Conservation (phyloP, 2,888 invertebrate species). For the Diaphora mendica region DNA sequence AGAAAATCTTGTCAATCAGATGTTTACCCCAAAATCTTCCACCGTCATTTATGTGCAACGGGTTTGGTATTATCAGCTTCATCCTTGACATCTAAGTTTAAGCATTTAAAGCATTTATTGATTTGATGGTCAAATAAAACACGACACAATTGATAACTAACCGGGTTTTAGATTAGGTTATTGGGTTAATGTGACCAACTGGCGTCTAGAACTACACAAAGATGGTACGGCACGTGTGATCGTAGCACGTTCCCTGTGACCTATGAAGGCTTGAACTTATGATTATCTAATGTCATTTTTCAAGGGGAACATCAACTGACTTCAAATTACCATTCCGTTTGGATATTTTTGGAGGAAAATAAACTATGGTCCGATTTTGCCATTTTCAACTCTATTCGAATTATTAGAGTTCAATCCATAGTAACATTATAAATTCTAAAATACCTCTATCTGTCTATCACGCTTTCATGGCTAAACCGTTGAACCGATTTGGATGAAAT, state of each 20-base stretch:
- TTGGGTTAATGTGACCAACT: neutral
- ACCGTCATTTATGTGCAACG: neutral
- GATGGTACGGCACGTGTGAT: too few relatives aligned
- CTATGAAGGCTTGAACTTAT: neutral
- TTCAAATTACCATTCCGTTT: neutral
- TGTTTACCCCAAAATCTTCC: neutral
- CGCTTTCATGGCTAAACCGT: too few relatives aligned
- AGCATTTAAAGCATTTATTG: neutral
- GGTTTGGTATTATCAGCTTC: neutral
- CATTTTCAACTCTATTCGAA: neutral
- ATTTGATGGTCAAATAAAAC: neutral
- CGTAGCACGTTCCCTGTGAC: neutral
- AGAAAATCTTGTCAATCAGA: neutral
- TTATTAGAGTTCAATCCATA: neutral
- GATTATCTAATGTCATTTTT: neutral
- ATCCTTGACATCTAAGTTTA: neutral
- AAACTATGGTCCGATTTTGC: neutral
- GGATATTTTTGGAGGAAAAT: neutral
- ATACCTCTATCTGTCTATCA: too few relatives aligned
- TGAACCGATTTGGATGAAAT: too few relatives aligned
- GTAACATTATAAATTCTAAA: too few relatives aligned
- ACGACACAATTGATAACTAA: neutral
- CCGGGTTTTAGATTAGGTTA: constrained; percentile 4
- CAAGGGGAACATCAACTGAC: neutral
- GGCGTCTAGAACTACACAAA: neutral